Conservation (phyloP, 1,140 invertebrate genomes). For the Phortica variegata region DNA sequence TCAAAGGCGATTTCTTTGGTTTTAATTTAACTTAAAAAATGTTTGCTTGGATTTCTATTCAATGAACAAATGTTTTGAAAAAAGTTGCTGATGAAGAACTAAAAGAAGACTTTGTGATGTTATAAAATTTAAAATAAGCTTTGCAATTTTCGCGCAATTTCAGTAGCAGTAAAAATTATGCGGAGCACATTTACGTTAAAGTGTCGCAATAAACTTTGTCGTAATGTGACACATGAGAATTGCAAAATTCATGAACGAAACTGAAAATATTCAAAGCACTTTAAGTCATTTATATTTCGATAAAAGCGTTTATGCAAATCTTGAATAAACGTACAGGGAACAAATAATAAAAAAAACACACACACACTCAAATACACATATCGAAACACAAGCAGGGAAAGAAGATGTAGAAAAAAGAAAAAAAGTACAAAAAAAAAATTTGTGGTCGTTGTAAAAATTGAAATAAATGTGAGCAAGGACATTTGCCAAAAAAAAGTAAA, state of each 20-base stretch:
- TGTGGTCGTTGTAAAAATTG: conserved; percentile 41
- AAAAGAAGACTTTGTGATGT: no score
- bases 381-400: conserved; percentile 2
- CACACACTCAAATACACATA: conserved; percentile 12
- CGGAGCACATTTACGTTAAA: no score
- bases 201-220: conserved; percentile 28
- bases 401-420: neutral
- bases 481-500: neutral
- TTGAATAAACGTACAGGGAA: conserved; percentile 30
- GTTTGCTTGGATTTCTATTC: no score
- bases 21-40: no score
- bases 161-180: no score
- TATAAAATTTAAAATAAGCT: no score
- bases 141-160: no score
- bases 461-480: conserved; percentile 45
- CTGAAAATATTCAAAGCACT: conserved; percentile 32
- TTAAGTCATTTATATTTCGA: conserved; percentile 50
- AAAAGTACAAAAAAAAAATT: conserved; percentile 11
- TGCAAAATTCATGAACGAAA: conserved; percentile 36
- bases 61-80: no score
- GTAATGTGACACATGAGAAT: conserved; percentile 35
- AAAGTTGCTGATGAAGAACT: no score
- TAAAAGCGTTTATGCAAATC: conserved; percentile 51
- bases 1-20: no score
- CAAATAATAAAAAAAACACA: conserved; percentile 17